A percentile compares a stretch with the other conserved stretches of the same genome.
These are phyloP conservation scores for Nomada ferruginata DNA, from an alignment of 2,888 invertebrate species.

Conservation along the genomic window DNA sequence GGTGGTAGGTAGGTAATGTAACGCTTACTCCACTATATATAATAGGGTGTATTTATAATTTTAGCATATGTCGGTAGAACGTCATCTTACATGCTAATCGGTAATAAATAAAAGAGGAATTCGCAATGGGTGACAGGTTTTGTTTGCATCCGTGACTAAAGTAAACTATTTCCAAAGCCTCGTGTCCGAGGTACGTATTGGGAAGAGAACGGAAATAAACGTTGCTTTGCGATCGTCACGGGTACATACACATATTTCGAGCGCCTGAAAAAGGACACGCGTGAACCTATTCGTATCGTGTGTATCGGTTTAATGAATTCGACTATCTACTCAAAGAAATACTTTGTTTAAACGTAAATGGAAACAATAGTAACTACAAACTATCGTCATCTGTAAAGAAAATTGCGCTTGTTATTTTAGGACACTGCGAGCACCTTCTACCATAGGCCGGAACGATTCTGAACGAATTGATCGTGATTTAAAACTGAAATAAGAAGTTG, in stretches of 20 bases:
- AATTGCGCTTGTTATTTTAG: slow-evolving; percentile 40
- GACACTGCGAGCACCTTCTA: slow-evolving; percentile 38
- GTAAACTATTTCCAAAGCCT: slow-evolving; percentile 48
- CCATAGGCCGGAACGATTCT: slow-evolving; percentile 53
- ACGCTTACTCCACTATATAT: slow-evolving; percentile 83
- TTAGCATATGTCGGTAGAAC: slow-evolving; percentile 83
- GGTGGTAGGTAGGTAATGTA: slow-evolving; percentile 75
- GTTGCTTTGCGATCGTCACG: slow-evolving; percentile 68
- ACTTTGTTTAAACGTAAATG: slow-evolving; percentile 62
- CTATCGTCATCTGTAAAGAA: slow-evolving; percentile 53
- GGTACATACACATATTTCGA: slow-evolving; percentile 59
- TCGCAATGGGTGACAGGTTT: slow-evolving; percentile 75
- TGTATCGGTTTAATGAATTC: slow-evolving; percentile 74
- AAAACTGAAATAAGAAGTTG: slow-evolving; percentile 31
- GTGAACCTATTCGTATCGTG: slow-evolving; percentile 53
- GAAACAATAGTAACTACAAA: slow-evolving; percentile 54
- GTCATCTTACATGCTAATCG: slow-evolving; percentile 83
- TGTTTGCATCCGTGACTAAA: slow-evolving; percentile 67
- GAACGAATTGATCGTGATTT: slow-evolving; percentile 40
- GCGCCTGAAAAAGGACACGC: slow-evolving; percentile 52
- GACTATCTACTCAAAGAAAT: slow-evolving; percentile 78
- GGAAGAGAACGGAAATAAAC: slow-evolving; percentile 61
- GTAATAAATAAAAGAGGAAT: slow-evolving; percentile 81
- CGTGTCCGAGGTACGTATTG: slow-evolving; percentile 40
- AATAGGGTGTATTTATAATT: slow-evolving; percentile 84